Evolutionary conservation across 2,113 vertebrate species (phyloP), one percentile per base, ranked within the genome.

Genomic region (Suncus etruscus): DNA sequence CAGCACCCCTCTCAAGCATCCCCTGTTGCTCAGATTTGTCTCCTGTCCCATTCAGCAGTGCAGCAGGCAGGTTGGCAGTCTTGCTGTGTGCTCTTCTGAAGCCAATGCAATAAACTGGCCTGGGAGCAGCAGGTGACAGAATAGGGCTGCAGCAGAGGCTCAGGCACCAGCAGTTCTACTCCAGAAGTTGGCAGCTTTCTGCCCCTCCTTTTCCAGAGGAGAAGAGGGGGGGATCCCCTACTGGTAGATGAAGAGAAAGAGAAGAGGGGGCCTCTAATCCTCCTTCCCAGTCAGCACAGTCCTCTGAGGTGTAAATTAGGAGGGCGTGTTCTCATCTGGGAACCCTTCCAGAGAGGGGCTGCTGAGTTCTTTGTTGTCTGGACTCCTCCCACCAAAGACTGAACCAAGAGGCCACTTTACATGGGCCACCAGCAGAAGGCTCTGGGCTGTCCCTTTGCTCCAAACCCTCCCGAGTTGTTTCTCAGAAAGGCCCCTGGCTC

Each of bases 251-350:
- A 86, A 72, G 31, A 83, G 86, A 74, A 85, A 91, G 89, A 94
- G 84, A 50, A 74, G 72, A 87, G n/a, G 80, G 0, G 11, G 86
- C 50, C 77, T 92, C 66, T 87, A 32, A 3, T 86, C 93, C 51
- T 91, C 25, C 63, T 94, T 47, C 6, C 22, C 63, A 87, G 89
- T 92, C 95, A 87, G 86, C 83, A 54, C 8, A 0, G 2, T 84
- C 75, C 94, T 95, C 92, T 32, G 88, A 96, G 85, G 92, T 80
- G 94, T 91, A 91, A 95, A 94, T 95, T 84, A 95, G 86, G 86
- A 96, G 84, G 91, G 80, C 86, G 91, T 51, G 32, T 2, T 61
- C 51, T 61, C 94, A 81, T 86, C 94, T 84, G 82, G 87, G 86
- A 90, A 89, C 45, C 78, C 32, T 72, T 95, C 92, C 81, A 83